Evolutionary conservation across 2,113 vertebrate genomes (phyloP), one percentile per base, ranked within the genome.

Genomic region (Triplophysa tibetana): DNA sequence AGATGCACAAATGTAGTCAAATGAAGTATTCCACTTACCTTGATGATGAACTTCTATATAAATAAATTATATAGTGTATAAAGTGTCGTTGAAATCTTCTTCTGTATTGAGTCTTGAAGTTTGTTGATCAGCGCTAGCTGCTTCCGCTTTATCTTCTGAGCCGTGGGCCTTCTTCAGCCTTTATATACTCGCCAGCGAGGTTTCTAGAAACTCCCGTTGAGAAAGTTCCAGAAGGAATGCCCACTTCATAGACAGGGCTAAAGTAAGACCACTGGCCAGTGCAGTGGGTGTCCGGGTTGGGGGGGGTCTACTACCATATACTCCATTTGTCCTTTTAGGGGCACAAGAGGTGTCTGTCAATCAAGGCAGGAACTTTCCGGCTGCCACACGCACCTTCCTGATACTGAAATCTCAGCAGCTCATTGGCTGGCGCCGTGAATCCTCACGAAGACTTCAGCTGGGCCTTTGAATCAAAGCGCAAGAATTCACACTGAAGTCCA

Each of bases 191-290:
- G 13, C 29, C 74, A 85, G 85, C 82, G 12, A 77, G 77, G 41
- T 81, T 92, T 93, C 92, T 91, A 52, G 87, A 93, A 91, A 81
- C 77, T 80, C 81, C 86, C 83, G 84, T 90, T 88, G 67, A 85
- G 92, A 94, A 93, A 56, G 82, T 92, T 93, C 93, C 84, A 92
- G 92, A 94, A 90, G 82, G 85, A 87, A 86, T 66, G 83, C 61
- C 78, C 80, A 85, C 86, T 80, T 77, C 50, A 75, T 78, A 82
- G 45, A 81, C 29, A 73, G 81, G 56, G 69, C 73, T 75, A 74
- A 74, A 74, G 70, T 74, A 62, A 76, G 73, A 75, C 54, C 70
- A 33, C 24, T 80, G 84, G 76, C 41, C 79, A 48, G 69, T 17
- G 77, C 73, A 70, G 12, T 70, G 70, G 79, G 83, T 29, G 77